A percentile compares a stretch with the other conserved stretches of the same genome.
Conservation (phyloP, 2,888 invertebrate genomes). For the Autographa pulchrina region DNA sequence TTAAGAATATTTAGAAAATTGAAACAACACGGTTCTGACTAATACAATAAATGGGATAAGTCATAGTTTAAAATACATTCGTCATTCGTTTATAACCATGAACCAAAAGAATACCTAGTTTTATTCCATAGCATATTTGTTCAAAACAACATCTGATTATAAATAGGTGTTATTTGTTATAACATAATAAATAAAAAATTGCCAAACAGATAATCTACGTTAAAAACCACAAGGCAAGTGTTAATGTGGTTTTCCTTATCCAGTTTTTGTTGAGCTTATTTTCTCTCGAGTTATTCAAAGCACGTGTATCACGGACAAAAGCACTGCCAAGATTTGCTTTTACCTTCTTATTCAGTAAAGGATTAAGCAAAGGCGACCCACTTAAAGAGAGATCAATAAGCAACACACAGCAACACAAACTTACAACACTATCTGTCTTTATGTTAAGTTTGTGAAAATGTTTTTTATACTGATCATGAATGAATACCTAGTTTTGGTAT, state of each 20-base stretch:
- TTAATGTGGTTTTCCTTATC: constrained; percentile 50
- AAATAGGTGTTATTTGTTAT: not conserved
- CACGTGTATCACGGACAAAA: constrained; percentile 23
- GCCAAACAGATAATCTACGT: constrained; percentile 39
- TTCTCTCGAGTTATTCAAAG: constrained; percentile 18
- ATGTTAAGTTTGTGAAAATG: not conserved
- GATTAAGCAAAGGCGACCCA: not conserved
- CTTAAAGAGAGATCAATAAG: constrained; percentile 6
- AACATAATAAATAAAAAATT: not conserved
- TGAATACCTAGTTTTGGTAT: not conserved
- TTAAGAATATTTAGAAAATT: too few species aligned
- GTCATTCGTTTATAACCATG: too few species aligned
- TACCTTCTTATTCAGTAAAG: not conserved
- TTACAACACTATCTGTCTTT: constrained; percentile 3
- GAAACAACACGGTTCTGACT: too few species aligned
- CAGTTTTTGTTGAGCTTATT: constrained; percentile 43
- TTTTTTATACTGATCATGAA: too few species aligned
- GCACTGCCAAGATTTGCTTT: not conserved
- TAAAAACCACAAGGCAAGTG: constrained; percentile 26
- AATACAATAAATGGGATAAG: too few species aligned
- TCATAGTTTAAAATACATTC: too few species aligned
- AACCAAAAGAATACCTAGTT: too few species aligned
- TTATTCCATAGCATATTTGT: too few species aligned
- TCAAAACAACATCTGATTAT: too few species aligned
- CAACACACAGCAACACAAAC: not conserved